Evolutionary conservation across 1,140 invertebrate species (phyloP).

Genomic region (Panulirus ornatus): DNA sequence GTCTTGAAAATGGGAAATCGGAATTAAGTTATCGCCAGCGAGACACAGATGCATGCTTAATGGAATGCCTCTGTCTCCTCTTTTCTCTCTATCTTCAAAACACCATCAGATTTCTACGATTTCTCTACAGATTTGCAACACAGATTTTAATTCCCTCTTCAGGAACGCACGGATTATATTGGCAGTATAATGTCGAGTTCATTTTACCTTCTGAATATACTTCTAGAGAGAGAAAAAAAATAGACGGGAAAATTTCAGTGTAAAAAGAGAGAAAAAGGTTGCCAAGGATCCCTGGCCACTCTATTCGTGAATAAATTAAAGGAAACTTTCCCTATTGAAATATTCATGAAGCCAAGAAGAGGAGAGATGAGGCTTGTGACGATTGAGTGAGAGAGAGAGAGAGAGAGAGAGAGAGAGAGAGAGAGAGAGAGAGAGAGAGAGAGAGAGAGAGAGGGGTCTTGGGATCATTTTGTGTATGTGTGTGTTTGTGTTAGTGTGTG

Average conservation of each 20-base stretch:
- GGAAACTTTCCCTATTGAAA: conserved; percentile 29
- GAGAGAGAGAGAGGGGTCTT: background rate
- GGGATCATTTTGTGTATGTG: background rate
- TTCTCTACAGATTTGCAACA: too few relatives aligned
- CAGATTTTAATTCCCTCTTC: too few relatives aligned
- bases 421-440: background rate
- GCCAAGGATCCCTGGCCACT: too few relatives aligned
- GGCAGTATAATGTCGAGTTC: too few relatives aligned
- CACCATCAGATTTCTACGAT: too few relatives aligned
- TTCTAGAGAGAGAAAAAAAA: too few relatives aligned
- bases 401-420: background rate
- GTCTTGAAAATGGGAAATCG: conserved; percentile 58
- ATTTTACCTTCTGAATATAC: too few relatives aligned
- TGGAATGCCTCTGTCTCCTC: too few relatives aligned
- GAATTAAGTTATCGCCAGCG: conserved; percentile 47
- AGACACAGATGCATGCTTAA: background rate
- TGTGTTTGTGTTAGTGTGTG: background rate
- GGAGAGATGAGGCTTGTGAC: background rate
- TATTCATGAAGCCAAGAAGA: conserved; percentile 1
- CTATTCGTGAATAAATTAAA: conserved; percentile 23
- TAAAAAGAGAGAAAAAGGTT: too few relatives aligned
- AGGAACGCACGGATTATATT: too few relatives aligned
- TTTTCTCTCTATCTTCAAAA: too few relatives aligned
- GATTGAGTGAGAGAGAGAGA: background rate
- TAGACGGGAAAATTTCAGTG: too few relatives aligned